phyloP scores from a whole-genome alignment of 2,113 vertebrate species.

The Rhabdomys dilectus region DNA sequence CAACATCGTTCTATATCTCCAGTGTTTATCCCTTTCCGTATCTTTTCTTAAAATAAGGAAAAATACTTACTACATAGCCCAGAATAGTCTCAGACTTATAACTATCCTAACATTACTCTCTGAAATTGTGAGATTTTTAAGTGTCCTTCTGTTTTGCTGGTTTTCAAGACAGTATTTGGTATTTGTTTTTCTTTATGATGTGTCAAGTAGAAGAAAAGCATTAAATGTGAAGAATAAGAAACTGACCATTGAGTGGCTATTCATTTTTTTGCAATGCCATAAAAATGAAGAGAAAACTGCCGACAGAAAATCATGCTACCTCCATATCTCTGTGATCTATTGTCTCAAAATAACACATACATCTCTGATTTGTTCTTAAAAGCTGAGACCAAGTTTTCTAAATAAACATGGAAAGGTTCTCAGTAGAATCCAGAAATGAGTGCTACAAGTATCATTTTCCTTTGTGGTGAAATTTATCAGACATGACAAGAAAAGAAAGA shows the following conservation, averaged over 20 bases:
- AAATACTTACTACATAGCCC: neutral
- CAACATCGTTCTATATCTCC: too few relatives aligned
- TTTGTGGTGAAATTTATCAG: neutral
- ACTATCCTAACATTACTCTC: neutral
- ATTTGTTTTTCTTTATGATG: neutral
- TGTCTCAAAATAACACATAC: neutral
- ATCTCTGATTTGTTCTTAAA: neutral
- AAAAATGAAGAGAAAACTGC: neutral
- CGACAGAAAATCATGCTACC: neutral
- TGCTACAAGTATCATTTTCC: neutral
- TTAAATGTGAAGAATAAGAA: neutral
- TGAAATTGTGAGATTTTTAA: neutral
- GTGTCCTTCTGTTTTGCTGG: too few relatives aligned
- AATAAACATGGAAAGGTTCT: neutral
- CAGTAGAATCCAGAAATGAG: neutral
- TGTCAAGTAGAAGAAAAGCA: neutral
- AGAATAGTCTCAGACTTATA: neutral
- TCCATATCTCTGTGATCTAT: neutral
- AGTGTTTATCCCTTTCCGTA: neutral
- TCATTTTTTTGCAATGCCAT: neutral
- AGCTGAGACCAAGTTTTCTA: neutral
- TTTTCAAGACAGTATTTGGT: neutral
- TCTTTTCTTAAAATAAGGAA: neutral
- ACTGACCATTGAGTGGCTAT: neutral
- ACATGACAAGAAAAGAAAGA: neutral